Conservation (phyloP, 2,113 vertebrate species). For the Perca flavescens region DNA sequence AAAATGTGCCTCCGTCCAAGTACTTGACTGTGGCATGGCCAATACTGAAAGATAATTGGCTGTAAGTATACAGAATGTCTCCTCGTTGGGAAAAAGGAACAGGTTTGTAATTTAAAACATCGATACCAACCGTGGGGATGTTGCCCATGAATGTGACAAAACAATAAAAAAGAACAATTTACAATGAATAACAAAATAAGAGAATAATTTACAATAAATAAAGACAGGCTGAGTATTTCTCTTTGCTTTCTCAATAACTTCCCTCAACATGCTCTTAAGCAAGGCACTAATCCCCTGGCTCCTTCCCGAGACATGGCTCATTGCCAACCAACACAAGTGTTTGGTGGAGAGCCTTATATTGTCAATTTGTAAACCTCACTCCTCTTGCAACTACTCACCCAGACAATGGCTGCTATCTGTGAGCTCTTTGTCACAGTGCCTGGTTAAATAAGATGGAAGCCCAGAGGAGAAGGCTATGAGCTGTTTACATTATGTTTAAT, state of each 20-base stretch:
- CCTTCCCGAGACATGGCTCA: conserved; percentile 18
- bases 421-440: conserved; percentile 58
- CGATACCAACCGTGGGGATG: background rate
- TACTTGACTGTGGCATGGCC: background rate
- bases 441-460: conserved; percentile 59
- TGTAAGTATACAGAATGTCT: background rate
- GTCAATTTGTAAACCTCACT: conserved; percentile 49
- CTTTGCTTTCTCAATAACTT: conserved; percentile 16
- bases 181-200: background rate
- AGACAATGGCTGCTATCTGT: conserved; percentile 43
- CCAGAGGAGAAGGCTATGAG: conserved; percentile 34
- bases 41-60: background rate
- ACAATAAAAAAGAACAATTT: background rate
- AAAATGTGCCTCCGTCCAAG: background rate
- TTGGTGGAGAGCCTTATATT: conserved; percentile 41
- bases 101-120: background rate
- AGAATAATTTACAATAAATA: conserved; percentile 1
- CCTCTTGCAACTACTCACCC: conserved; percentile 36
- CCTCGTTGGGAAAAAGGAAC: background rate
- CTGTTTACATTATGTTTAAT: conserved; percentile 48
- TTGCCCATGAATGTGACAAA: background rate
- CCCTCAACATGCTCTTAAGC: conserved; percentile 34
- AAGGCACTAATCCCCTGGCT: conserved; percentile 35
- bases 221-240: background rate
- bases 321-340: conserved; percentile 32